These are phyloP conservation scores for Sorex fumeus DNA, from an alignment of 2,113 vertebrate species.

Conservation along the genomic window DNA sequence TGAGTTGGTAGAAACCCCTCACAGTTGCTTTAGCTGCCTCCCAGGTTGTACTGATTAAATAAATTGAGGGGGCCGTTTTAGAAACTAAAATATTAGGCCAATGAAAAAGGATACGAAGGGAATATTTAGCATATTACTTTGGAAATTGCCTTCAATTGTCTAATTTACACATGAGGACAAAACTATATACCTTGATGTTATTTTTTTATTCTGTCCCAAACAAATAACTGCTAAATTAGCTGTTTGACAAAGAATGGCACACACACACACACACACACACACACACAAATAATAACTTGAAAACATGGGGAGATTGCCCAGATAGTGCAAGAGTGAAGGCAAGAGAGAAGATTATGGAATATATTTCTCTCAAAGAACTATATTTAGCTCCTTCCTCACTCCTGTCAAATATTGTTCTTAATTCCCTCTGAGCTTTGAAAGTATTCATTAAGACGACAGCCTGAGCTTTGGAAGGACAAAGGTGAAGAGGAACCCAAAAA, in stretches of 20 bases:
- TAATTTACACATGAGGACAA: conserved; percentile 26
- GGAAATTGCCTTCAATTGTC: not conserved
- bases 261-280: not conserved
- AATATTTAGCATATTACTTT: not conserved
- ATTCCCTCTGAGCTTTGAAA: conserved; percentile 69
- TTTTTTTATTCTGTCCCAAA: not conserved
- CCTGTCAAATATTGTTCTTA: conserved; percentile 73
- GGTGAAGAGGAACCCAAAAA: conserved; percentile 74
- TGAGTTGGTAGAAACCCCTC: not conserved
- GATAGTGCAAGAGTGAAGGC: not conserved
- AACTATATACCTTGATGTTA: not conserved
- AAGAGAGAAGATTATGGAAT: conserved; percentile 54
- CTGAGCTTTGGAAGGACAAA: conserved; percentile 67
- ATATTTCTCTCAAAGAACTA: conserved; percentile 47
- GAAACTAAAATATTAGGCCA: conserved; percentile 11
- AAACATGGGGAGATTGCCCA: conserved; percentile 10
- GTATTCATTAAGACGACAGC: conserved; percentile 72
- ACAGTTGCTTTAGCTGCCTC: not conserved
- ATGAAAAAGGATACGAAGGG: not conserved
- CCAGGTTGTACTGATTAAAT: not conserved
- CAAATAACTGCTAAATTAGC: not conserved
- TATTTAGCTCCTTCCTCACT: conserved; percentile 70
- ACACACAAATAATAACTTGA: not conserved
- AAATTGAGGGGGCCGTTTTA: not conserved
- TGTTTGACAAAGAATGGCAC: not conserved